Evolutionary conservation across 2,113 vertebrate species (phyloP).

Genomic region (Oncorhynchus tshawytscha): DNA sequence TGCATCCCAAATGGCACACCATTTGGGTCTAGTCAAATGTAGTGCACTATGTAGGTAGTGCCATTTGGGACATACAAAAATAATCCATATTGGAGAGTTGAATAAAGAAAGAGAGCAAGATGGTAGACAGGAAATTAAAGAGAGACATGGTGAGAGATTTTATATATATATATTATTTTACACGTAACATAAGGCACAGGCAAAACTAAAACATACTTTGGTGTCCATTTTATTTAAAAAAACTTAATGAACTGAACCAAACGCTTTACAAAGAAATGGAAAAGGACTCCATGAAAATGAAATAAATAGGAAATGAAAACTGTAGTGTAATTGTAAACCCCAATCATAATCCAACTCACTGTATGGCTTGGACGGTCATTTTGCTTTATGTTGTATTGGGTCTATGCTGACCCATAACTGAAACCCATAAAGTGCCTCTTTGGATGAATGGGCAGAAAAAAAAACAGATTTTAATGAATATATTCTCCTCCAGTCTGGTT

Average conservation of each 20-base stretch:
- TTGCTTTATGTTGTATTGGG: conserved; percentile 17
- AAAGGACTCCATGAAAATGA: conserved; percentile 9
- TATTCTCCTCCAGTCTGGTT: conserved; percentile 26
- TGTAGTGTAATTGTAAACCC: background rate
- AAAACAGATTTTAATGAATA: conserved; percentile 23
- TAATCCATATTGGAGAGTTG: no score
- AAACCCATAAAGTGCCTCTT: conserved; percentile 63
- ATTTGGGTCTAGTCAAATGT: background rate
- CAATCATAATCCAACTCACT: conserved; percentile 22
- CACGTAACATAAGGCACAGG: conserved; percentile 51
- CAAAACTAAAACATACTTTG: conserved; percentile 53
- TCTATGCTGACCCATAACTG: conserved; percentile 38
- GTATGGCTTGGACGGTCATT: conserved; percentile 5
- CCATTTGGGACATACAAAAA: no score
- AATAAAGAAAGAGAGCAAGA: no score
- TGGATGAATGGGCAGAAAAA: conserved; percentile 27
- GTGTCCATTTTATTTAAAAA: conserved; percentile 31
- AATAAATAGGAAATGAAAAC: conserved; percentile 47
- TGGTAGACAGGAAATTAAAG: conserved; percentile 26
- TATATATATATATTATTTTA: background rate
- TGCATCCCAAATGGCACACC: background rate
- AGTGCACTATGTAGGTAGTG: background rate
- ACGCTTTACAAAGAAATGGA: conserved; percentile 14
- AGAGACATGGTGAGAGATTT: background rate
- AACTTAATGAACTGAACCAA: background rate